These are phyloP conservation scores for Vombatus ursinus DNA, from an alignment of 2,113 vertebrate genomes.

Conservation along the genomic window DNA sequence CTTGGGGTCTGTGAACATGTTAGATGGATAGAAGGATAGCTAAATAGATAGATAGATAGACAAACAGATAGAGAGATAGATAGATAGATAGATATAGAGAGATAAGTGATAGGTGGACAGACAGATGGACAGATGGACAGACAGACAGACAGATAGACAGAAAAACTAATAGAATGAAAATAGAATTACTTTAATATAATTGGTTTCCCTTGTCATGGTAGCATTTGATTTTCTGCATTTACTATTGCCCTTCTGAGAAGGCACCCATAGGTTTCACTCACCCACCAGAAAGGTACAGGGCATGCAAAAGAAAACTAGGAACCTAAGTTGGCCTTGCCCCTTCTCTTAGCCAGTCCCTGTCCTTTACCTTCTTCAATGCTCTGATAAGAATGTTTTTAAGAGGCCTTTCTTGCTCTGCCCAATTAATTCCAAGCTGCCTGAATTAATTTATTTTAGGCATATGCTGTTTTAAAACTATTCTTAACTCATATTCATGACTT, in stretches of 20 bases:
- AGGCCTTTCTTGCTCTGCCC: background rate
- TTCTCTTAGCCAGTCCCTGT: background rate
- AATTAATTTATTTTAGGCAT: background rate
- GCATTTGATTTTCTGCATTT: background rate
- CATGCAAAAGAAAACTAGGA: background rate
- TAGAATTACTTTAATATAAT: background rate
- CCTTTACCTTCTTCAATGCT: background rate
- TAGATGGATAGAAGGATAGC: background rate
- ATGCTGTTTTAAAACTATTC: background rate
- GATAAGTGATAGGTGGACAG: no score
- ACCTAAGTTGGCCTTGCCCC: background rate
- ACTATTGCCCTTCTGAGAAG: background rate
- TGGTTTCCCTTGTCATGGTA: background rate
- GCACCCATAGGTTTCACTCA: background rate
- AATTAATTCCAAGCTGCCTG: background rate
- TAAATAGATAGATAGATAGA: no score
- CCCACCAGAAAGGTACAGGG: background rate
- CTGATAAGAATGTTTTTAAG: background rate
- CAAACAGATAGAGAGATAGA: background rate
- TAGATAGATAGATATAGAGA: background rate
- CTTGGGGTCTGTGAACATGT: background rate
- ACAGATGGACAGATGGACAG: no score
- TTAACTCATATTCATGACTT: background rate
- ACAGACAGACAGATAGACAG: background rate
- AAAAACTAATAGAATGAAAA: background rate